A percentile compares a stretch with the other conserved stretches of the same genome.
Conservation (phyloP, 92 coral and sea anemone species). For the Diadumene lineata region DNA sequence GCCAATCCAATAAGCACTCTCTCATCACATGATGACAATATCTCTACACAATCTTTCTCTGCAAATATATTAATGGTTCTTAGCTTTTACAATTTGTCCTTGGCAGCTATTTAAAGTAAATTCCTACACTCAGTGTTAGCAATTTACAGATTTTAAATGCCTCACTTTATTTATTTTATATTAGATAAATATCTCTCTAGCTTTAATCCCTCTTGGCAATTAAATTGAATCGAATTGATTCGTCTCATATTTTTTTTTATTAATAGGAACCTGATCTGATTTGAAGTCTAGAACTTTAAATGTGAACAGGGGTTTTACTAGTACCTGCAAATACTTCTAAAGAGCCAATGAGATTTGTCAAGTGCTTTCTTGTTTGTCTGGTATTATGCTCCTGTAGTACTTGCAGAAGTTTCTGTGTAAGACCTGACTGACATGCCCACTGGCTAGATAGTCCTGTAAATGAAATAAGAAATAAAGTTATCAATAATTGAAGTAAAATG, state of each 20-base stretch:
- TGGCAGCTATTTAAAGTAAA: neutral
- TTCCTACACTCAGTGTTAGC: neutral
- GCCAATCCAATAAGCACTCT: constrained; percentile 74
- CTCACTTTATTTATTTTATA: neutral
- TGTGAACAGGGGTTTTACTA: constrained; percentile 3
- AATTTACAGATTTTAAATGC: neutral
- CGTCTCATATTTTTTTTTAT: too few relatives aligned
- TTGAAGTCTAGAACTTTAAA: too few relatives aligned
- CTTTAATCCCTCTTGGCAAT: neutral
- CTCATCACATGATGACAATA: constrained; percentile 70
- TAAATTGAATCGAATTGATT: too few relatives aligned
- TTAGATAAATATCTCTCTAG: neutral
- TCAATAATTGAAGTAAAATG: neutral
- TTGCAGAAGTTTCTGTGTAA: constrained; percentile 48
- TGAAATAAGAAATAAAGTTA: neutral
- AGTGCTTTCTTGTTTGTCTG: constrained; percentile 47
- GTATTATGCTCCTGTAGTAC: constrained; percentile 58
- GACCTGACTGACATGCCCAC: constrained; percentile 55
- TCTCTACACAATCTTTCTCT: constrained; percentile 37
- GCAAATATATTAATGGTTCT: neutral
- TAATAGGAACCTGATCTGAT: too few relatives aligned
- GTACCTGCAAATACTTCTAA: constrained; percentile 53
- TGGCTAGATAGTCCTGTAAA: constrained; percentile 61
- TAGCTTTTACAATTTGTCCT: neutral
- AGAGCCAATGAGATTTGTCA: constrained; percentile 56